Evolutionary conservation across 2,888 invertebrate species (phyloP), one percentile per base, ranked within the genome.

Genomic region (Bugulina stolonifera): DNA sequence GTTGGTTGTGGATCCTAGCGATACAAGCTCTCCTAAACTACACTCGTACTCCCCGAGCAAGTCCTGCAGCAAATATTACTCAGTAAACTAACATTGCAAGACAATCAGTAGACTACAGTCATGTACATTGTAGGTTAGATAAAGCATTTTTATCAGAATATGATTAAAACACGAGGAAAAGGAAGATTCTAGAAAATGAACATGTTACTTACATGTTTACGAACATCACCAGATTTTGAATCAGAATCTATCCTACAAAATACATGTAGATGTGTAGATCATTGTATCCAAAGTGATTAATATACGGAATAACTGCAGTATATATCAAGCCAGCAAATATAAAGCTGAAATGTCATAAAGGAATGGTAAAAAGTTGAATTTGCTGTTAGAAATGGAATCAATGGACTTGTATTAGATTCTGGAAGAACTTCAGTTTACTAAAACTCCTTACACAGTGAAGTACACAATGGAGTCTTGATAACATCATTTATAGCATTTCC

Each of bases 11-110:
- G 76, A 76, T 43, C 77, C 78, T 1, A 79, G 73, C 5, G 79
- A 76, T 0, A 87, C 86, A 75, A 86, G 85, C 77, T 87, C 87
- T 32, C 87, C 88, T 58, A 89, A 79, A 27, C 86, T 85, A 75
- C 86, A 87, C 70, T 87, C 86, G 72, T 85, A 83, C 71, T 82
- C 79, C 3, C 89, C 89, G 1, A 89, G 81, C 69, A 81, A 82
- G 73, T 82, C 82, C 80, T 82, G 74, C 3, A 74, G 73, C 43
- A n/a, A n/a, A n/a, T n/a, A n/a, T n/a, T n/a, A n/a, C n/a, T n/a
- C n/a, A n/a, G n/a, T n/a, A n/a, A n/a, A n/a, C n/a, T n/a, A n/a
- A n/a, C n/a, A n/a, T n/a, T n/a, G n/a, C n/a, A n/a, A n/a, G n/a
- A n/a, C n/a, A n/a, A n/a, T n/a, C n/a, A n/a, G n/a, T n/a, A n/a